phyloP scores from a whole-genome alignment of 2,888 invertebrate species.

The Apodemia zela region DNA sequence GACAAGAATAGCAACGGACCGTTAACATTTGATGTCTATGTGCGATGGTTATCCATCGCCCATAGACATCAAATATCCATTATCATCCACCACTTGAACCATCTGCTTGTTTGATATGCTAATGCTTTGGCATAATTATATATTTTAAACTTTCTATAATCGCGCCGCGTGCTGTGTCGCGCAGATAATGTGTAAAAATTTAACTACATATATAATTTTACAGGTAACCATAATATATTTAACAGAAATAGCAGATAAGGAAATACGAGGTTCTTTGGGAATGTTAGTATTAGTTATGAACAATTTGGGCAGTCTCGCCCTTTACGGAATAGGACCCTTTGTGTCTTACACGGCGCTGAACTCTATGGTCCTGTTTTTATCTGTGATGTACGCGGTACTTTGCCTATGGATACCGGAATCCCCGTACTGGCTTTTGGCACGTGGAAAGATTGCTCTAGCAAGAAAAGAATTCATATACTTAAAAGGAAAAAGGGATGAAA shows the following conservation, averaged over 20 bases:
- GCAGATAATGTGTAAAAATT: neutral
- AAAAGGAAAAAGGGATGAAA: slow-evolving; percentile 63
- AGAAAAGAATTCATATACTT: slow-evolving; percentile 61
- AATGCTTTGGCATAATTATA: too few species aligned
- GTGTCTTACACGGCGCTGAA: slow-evolving; percentile 66
- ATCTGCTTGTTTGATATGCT: too few species aligned
- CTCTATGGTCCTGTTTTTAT: slow-evolving; percentile 65
- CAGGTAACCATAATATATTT: slow-evolving; percentile 76
- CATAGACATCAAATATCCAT: too few species aligned
- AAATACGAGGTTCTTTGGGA: slow-evolving; percentile 68
- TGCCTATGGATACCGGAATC: slow-evolving; percentile 83
- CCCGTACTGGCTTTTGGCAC: slow-evolving; percentile 81
- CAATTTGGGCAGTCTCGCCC: slow-evolving; percentile 62
- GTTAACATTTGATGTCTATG: too few species aligned
- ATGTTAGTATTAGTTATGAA: slow-evolving; percentile 74
- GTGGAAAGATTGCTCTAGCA: slow-evolving; percentile 67
- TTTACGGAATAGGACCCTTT: slow-evolving; percentile 71
- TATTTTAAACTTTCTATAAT: too few species aligned
- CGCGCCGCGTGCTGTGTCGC: too few species aligned
- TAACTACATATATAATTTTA: neutral
- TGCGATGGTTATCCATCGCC: too few species aligned
- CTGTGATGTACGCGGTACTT: slow-evolving; percentile 63
- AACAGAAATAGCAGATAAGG: slow-evolving; percentile 76
- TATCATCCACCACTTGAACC: too few species aligned
- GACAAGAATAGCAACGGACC: too few species aligned